Evolutionary conservation across 1,140 invertebrate genomes (phyloP).

Genomic region (Antheraea pernyi): DNA sequence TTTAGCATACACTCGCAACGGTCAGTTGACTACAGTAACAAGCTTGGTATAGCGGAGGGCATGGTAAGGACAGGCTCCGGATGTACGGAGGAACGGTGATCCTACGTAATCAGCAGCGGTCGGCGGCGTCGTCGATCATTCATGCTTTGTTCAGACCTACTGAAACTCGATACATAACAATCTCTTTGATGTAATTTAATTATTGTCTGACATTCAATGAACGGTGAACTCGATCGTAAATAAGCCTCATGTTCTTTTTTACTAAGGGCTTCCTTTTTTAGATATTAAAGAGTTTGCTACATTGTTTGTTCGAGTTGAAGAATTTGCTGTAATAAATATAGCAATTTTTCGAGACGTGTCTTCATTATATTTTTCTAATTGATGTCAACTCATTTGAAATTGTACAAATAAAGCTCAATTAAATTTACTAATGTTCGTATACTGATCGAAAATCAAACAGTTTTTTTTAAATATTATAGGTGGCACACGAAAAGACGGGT

Average conservation of each 20-base stretch:
- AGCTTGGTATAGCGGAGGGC: constrained; percentile 14
- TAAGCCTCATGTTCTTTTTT: constrained; percentile 25
- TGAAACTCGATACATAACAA: constrained; percentile 48
- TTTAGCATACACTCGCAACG: not conserved
- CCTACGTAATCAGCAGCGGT: constrained; percentile 42
- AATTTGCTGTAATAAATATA: too few relatives aligned
- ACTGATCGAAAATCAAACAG: too few relatives aligned
- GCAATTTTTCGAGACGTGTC: too few relatives aligned
- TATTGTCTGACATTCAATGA: constrained; percentile 52
- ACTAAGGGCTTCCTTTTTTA: constrained; percentile 1
- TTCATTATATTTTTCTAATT: too few relatives aligned
- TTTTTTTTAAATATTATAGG: too few relatives aligned
- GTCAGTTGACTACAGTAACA: constrained; percentile 8
- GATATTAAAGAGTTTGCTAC: not conserved
- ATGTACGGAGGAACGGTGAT: constrained; percentile 29
- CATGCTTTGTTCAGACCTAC: not conserved
- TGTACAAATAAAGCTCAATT: too few relatives aligned
- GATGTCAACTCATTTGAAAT: too few relatives aligned
- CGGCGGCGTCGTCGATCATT: constrained; percentile 9
- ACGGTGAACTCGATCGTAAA: constrained; percentile 29
- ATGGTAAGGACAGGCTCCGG: constrained; percentile 37
- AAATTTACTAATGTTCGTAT: too few relatives aligned
- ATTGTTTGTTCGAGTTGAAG: not conserved
- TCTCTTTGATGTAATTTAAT: constrained; percentile 58
- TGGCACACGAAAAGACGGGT: too few relatives aligned